phyloP scores from a whole-genome alignment of 2,113 vertebrate genomes.

The zebrafish (Danio rerio) region DNA sequence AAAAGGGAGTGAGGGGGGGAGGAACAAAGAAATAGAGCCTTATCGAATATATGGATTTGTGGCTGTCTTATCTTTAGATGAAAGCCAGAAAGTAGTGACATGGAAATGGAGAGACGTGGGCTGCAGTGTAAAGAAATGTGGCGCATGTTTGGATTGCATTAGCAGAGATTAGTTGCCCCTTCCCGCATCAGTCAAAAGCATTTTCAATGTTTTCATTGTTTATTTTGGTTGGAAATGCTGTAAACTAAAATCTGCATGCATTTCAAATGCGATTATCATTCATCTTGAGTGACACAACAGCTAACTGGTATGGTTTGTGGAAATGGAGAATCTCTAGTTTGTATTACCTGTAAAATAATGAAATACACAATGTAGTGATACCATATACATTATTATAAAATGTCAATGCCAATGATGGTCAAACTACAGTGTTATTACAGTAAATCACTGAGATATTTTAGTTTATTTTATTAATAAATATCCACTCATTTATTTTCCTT shows the following conservation, averaged over 20 bases:
- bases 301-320: background rate
- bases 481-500: too few species aligned
- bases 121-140: conserved; percentile 4
- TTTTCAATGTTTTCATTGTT: background rate
- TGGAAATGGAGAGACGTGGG: conserved; percentile 8
- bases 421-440: too few species aligned
- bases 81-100: conserved; percentile 23
- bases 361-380: too few species aligned
- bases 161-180: conserved; percentile 23
- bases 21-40: conserved; percentile 23
- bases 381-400: too few species aligned
- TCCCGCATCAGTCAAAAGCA: background rate
- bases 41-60: conserved; percentile 39
- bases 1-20: background rate
- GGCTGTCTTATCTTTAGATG: conserved; percentile 18
- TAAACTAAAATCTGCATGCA: background rate
- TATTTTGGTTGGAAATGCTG: background rate
- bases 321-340: background rate
- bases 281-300: background rate
- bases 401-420: too few species aligned
- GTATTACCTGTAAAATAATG: too few species aligned
- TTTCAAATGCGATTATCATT: background rate
- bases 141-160: conserved; percentile 6
- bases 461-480: too few species aligned
- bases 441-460: too few species aligned